Conservation (phyloP, 2,888 invertebrate species). For the Rhorus exstirpatorius region DNA sequence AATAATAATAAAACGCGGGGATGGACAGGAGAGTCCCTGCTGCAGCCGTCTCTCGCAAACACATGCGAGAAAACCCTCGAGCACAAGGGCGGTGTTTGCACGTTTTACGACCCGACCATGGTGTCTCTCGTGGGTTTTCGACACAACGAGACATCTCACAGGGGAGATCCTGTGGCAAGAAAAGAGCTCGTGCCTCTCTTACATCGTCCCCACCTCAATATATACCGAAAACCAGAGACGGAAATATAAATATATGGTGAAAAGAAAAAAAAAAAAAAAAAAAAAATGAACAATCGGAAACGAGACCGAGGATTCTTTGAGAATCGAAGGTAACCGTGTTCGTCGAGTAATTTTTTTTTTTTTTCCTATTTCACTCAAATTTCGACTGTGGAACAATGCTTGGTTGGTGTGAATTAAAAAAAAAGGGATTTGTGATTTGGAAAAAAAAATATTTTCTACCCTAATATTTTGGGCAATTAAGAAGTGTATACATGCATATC, state of each 20-base stretch:
- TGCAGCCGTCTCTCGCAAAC: slow-evolving; percentile 68
- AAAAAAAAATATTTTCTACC: too few species aligned
- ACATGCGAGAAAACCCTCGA: slow-evolving; percentile 67
- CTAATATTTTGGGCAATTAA: too few species aligned
- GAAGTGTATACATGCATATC: too few species aligned
- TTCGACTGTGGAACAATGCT: too few species aligned
- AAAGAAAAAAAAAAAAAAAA: too few species aligned
- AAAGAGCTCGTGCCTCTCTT: slow-evolving; percentile 5
- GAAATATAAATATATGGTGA: background rate
- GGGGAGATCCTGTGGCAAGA: background rate
- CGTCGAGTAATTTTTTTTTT: background rate
- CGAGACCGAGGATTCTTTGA: background rate
- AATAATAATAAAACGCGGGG: slow-evolving; percentile 15
- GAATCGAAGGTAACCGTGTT: background rate
- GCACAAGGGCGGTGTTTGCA: slow-evolving; percentile 72
- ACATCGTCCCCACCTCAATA: background rate
- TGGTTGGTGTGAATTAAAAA: too few species aligned
- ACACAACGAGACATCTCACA: slow-evolving; percentile 8
- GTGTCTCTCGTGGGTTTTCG: slow-evolving; percentile 5
- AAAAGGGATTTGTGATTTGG: too few species aligned
- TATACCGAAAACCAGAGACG: slow-evolving; percentile 5
- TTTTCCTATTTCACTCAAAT: too few species aligned
- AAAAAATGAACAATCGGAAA: background rate
- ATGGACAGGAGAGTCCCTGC: slow-evolving; percentile 53
- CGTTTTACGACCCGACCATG: slow-evolving; percentile 71